phyloP scores from a whole-genome alignment of 2,888 invertebrate genomes.

The Tridacna gigas region DNA sequence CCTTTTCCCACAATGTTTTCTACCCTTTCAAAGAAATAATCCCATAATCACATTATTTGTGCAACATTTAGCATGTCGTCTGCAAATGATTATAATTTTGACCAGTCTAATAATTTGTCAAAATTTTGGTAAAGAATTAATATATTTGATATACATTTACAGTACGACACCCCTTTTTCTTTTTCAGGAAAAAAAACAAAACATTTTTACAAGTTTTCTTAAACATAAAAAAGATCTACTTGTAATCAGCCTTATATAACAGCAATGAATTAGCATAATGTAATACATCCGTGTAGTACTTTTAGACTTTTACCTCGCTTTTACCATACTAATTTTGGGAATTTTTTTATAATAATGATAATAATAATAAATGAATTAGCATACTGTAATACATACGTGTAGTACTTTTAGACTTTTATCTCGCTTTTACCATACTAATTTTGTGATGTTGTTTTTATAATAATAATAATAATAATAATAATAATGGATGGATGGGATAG shows the following conservation, averaged over 20 bases:
- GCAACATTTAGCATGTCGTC: background rate
- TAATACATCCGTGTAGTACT: background rate
- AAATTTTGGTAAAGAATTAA: background rate
- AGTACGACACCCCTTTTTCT: too few species aligned
- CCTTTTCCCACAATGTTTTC: background rate
- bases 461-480: constrained; percentile 20
- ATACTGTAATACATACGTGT: background rate
- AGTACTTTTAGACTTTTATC: background rate
- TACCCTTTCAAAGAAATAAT: background rate
- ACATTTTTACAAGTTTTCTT: too few species aligned
- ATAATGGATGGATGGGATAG: background rate
- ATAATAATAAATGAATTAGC: constrained; percentile 6
- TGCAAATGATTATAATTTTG: background rate
- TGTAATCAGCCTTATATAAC: background rate
- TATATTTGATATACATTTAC: background rate
- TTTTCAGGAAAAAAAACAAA: too few species aligned
- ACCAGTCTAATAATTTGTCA: background rate
- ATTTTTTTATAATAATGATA: constrained; percentile 18
- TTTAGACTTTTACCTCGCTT: too few species aligned
- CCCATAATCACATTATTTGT: background rate
- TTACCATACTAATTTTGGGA: too few species aligned
- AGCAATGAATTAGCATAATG: background rate
- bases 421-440: too few species aligned
- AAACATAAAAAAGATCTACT: too few species aligned
- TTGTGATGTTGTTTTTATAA: background rate